Evolutionary conservation across 2,113 vertebrate genomes (phyloP), one percentile per base, ranked within the genome.

Genomic region (Psephotus haematonotus): DNA sequence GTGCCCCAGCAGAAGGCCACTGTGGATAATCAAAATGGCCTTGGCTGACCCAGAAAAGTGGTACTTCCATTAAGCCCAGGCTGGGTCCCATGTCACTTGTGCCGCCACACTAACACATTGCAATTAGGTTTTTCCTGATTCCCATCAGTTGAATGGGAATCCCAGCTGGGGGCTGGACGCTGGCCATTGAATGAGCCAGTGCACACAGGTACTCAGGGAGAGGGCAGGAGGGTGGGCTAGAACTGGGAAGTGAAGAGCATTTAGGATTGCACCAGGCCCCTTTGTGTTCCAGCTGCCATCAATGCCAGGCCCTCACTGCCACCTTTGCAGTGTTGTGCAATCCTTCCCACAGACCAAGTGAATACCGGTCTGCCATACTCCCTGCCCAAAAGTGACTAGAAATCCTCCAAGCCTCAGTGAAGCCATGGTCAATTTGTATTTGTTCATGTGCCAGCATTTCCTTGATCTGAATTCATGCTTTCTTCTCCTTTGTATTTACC

Each of bases 241-340:
- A 62, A 47, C 4, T 1, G 1, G 23, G 35, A 60, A 86, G 12
- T 6, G 11, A 92, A 76, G 11, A 69, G 28, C 14, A 76, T 69
- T 64, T 44, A 14, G 27, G 9, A 57, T 31, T 37, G 12, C 29
- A 79, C 16, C 3, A 6, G 69, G 39, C 4, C 19, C 14, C 3
- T 1, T 0, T 0, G 1, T 84, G 11, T 28, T n/a, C 65, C 1
- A 0, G 15, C 6, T 62, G 27, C 31, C 69, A 31, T 68, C 65
- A 79, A 4, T 15, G 13, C 35, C 6, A 18, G 29, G 46, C 5
- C 13, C 33, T 27, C 1, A 1, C 11, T 86, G 44, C 62, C 9
- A 4, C 46, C 9, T 4, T 29, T 3, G 1, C 59, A 69, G 49
- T 0, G 0, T 28, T 37, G 18, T 31, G 17, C 28, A 60, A 2